Base-by-base conservation (phyloP, 2,113 vertebrate species). In the Pardalotus punctatus region DNA sequence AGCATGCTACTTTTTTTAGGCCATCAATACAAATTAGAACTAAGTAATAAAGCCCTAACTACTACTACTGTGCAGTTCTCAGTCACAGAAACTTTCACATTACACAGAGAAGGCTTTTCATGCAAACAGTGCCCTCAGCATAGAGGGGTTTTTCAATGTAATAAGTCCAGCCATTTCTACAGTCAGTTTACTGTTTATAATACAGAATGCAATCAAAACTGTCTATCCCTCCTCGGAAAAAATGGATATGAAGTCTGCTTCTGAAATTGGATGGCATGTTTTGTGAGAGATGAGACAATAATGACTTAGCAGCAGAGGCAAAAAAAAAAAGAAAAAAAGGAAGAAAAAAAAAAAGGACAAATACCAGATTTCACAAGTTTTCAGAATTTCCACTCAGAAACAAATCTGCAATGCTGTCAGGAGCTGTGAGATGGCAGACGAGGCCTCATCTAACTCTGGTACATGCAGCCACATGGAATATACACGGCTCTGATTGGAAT, bases 21-120 rank as follows among this genome's bases (percentile, higher is more conserved):
- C 98, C 98, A 99, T 99, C 99, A 98, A 99, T 99, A 99, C 98
- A 99, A 99, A 99, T 99, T 99, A 99, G 98, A 99, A 98, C 97
- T 98, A 99, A 99, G 98, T 99, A 98, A 98, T 98, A 98, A 98
- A 98, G 97, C 98, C 97, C 96, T 98, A 98, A 98, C 97, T 98
- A 98, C 97, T 98, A 98, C 95, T 69, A 97, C 97, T 84, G 82
- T 88, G 94, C 94, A 96, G 88, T 91, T 97, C 96, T 95, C 95
- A 97, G 81, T 97, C 14, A 87, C 80, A 97, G 98, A 97, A 98
- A 98, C 97, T 98, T 98, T 93, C 94, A 60, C 96, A 96, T 98
- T 97, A 97, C 90, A 19, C 90, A 73, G 36, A 60, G 94, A 97
- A 97, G 91, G 91, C 86, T 97, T 97, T 97, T 94, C 94, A 87